Evolutionary conservation across 2,113 vertebrate species (phyloP), one percentile per base, ranked within the genome.

Genomic region (Gadus macrocephalus): DNA sequence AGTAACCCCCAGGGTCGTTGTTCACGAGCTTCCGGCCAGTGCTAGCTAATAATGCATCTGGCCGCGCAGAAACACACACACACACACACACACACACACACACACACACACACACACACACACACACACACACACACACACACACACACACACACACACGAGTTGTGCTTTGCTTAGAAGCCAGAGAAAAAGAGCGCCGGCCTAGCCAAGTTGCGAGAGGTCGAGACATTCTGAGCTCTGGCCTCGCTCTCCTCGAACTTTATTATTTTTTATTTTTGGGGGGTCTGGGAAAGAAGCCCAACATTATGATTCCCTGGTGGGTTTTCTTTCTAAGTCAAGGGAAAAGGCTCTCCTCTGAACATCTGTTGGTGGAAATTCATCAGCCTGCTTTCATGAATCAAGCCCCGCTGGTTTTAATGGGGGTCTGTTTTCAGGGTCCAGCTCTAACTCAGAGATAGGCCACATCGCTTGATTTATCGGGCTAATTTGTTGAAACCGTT

Each of bases 11-110:
- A 35, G 31, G 31, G 31, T 35, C 5, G 31, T 35, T 35, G 31
- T 6, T 35, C 31, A 35, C 31, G 31, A 35, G 53, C 60, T 80
- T 77, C 71, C 75, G 76, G 71, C 67, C 31, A 35, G 6, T 35
- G 31, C 31, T 20, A 76, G 66, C 73, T 79, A 76, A 81, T 79
- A 79, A 64, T 64, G 70, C 77, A 82, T 85, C 81, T 89, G 85
- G 83, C 71, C 31, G 35, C 17, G 49, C 74, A 4, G 4, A 35
- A 4, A 35, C 3, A 35, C 31, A 35, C 31, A 35, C 31, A 35
- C 31, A 35, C 31, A 35, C 31, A 35, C 31, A 35, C 31, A 35
- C 31, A 35, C 31, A 35, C 28, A 31, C 28, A 31, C 28, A 31
- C 5, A 31, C 28, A 31, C 28, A 31, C 28, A 31, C 28, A 31